Evolutionary conservation across 2,797 vertebrate genomes (phyloP).

Genomic region (Aeoliscus strigatus): DNA sequence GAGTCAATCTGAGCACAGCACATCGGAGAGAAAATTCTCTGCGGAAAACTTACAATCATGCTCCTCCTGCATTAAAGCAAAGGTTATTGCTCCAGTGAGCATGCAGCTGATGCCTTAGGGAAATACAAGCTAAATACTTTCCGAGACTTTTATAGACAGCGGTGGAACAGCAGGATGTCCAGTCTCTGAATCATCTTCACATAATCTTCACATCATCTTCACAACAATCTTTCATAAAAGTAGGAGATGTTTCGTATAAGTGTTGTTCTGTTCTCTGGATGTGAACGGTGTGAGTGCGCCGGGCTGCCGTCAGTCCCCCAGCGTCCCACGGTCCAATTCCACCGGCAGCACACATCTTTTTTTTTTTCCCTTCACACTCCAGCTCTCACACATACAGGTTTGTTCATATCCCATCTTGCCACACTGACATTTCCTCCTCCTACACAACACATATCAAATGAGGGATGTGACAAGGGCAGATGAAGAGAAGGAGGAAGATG

Average conservation of each 20-base stretch:
- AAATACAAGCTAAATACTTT: constrained; percentile 69
- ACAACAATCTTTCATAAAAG: constrained; percentile 31
- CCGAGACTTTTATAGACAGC: constrained; percentile 56
- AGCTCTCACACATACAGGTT: constrained; percentile 56
- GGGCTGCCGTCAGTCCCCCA: constrained; percentile 38
- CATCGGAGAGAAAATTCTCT: constrained; percentile 59
- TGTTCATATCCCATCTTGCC: constrained; percentile 63
- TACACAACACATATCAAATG: constrained; percentile 70
- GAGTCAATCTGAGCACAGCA: constrained; percentile 63
- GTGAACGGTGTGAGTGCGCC: constrained; percentile 27
- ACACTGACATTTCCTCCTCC: constrained; percentile 65
- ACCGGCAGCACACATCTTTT: constrained; percentile 57
- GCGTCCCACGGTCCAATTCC: constrained; percentile 58
- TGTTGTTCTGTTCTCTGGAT: constrained; percentile 11
- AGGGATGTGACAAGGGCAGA: constrained; percentile 71
- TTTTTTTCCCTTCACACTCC: constrained; percentile 52
- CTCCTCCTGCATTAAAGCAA: constrained; percentile 68
- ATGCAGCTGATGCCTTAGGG: constrained; percentile 58
- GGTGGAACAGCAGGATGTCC: constrained; percentile 36
- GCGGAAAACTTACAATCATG: constrained; percentile 67
- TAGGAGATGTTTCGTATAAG: neutral
- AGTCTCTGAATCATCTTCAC: too few relatives aligned
- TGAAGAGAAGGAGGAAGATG: constrained; percentile 61
- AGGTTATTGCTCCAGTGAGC: constrained; percentile 68
- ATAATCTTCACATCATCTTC: too few relatives aligned